Conservation (phyloP, 1,140 invertebrate genomes). For the Ruditapes philippinarum region DNA sequence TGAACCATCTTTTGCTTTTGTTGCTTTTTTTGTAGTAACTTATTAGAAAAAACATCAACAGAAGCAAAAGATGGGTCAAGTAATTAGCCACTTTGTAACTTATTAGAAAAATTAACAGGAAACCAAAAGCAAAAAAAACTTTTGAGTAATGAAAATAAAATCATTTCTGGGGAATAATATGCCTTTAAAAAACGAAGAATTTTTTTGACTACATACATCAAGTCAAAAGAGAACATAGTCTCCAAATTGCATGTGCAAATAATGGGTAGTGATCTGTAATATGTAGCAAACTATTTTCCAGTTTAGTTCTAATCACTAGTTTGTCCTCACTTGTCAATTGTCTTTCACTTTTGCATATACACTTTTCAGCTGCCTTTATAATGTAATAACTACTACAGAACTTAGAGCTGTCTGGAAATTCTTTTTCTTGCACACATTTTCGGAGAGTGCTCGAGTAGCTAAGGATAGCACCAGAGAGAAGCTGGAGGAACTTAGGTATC, state of each 20-base stretch:
- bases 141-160: too few species aligned
- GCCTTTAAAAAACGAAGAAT: too few species aligned
- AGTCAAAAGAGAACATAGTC: constrained; percentile 11
- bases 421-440: not conserved
- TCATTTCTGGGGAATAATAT: too few species aligned
- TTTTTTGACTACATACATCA: too few species aligned
- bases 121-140: too few species aligned
- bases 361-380: constrained; percentile 12
- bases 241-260: constrained; percentile 70
- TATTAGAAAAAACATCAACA: too few species aligned
- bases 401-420: constrained; percentile 5
- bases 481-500: not conserved
- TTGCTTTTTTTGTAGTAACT: too few species aligned
- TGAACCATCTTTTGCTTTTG: too few species aligned
- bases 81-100: too few species aligned
- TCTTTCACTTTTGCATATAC: not conserved
- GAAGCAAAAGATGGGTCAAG: too few species aligned
- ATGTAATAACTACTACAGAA: constrained; percentile 48
- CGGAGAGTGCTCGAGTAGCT: constrained; percentile 2
- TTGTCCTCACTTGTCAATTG: not conserved
- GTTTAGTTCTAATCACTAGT: not conserved
- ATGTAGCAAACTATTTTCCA: constrained; percentile 65
- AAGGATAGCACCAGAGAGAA: not conserved
- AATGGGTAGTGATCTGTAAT: constrained; percentile 68
- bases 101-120: too few species aligned